Percentiles rank a stretch among this genome's conserved stretches.
phyloP scores from a whole-genome alignment of 2,113 vertebrate genomes.

The Phyllostomus discolor region DNA sequence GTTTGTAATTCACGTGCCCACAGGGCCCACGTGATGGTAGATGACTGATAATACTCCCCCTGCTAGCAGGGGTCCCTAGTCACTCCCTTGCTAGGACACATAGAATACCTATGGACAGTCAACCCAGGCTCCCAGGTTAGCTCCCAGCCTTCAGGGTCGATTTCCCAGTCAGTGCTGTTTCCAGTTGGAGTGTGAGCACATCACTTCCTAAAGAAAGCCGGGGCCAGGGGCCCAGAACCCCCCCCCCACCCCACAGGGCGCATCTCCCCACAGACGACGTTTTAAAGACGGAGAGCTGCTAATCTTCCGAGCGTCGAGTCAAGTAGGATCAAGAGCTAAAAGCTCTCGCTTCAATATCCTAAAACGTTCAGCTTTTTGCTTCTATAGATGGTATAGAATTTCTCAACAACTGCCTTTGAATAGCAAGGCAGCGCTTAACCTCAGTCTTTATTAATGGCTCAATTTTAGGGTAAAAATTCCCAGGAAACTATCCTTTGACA shows the following conservation, averaged over 20 bases:
- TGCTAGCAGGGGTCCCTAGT: neutral
- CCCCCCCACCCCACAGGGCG: neutral
- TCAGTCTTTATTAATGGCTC: slow-evolving; percentile 21
- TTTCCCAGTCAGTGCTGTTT: neutral
- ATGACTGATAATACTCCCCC: neutral
- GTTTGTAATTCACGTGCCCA: neutral
- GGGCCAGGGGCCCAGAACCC: neutral
- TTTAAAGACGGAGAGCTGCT: neutral
- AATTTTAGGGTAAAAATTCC: neutral
- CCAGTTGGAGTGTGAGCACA: neutral
- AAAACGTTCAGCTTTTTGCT: neutral
- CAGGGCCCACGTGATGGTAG: neutral
- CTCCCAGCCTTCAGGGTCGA: neutral
- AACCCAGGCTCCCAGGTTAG: neutral
- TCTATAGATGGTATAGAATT: neutral
- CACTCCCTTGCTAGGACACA: neutral
- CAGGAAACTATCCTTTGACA: neutral
- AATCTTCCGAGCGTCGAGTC: neutral
- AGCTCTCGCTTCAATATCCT: neutral
- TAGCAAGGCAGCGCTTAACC: neutral
- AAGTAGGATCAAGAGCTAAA: neutral
- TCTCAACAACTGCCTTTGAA: neutral
- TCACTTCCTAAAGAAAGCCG: slow-evolving; percentile 32
- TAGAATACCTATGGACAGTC: neutral
- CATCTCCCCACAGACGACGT: neutral